Base-by-base conservation (phyloP, 2,888 invertebrate genomes). In the Anticlea derivata region DNA sequence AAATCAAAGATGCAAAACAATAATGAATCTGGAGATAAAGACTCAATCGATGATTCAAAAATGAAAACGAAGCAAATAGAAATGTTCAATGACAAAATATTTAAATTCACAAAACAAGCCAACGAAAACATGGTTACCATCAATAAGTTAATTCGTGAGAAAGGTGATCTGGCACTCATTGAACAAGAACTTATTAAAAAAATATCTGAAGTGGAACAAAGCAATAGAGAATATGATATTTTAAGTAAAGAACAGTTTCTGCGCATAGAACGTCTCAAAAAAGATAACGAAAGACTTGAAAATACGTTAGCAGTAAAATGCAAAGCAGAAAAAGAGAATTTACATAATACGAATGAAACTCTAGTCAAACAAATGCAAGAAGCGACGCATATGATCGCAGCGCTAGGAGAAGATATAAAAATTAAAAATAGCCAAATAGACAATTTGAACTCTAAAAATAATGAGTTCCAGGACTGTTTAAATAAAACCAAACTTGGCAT, bases 11-110 rank as follows among this genome's bases (percentile, higher is more conserved):
- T 64, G 2, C 54, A 70, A 45, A 47, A 50, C 23, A 58, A 60
- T 35, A 47, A 52, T 23, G 53, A 60, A 5, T 35, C 41, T 10
- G 40, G 56, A 8, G 56, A 65, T 34, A 48, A 58, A 7, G 45
- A 37, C 7, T 53, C 74, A 33, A 50, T 53, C 30, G 63, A 66
- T 55, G 60, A 79, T 44, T 44, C 75, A 4, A 58, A 68, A 57
- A 47, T 45, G 12, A 78, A 76, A 61, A 66, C 68, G 49, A 66
- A 60, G 34, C 63, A 78, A 61, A 65, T 81, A n/a, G 55, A 45
- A 13, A 34, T 29, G 5, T 62, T 76, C n/a, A 59, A 60, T 23
- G 62, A 66, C n/a, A 66, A 75, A 60, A 57, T 70, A 24, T 51
- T 63, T 24, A 59, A 59, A 7, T 58, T 80, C 5, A 72, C 70